A percentile compares a stretch with the other conserved stretches of the same genome.
These are phyloP conservation scores for Oithona nana DNA, from an alignment of 2,888 invertebrate species.

Conservation along the genomic window DNA sequence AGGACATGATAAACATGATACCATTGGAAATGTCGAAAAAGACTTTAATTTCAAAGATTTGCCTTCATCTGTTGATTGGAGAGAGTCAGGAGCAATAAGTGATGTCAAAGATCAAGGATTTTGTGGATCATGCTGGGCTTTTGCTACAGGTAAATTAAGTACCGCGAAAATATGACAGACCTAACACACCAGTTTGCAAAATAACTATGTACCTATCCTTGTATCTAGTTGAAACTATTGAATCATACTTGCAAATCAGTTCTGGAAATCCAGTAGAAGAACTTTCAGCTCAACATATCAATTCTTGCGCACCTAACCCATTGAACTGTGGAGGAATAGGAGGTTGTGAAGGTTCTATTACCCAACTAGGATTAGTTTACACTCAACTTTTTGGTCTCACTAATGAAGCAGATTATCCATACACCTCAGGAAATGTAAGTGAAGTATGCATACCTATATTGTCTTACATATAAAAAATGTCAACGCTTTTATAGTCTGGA, in stretches of 20 bases:
- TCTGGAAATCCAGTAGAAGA: neutral
- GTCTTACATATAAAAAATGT: too few species aligned
- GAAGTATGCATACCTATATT: neutral
- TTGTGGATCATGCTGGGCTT: conserved; percentile 38
- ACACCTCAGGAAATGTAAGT: neutral
- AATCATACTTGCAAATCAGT: conserved; percentile 4
- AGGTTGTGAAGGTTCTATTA: conserved; percentile 13
- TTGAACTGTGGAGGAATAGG: conserved; percentile 11
- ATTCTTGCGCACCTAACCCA: conserved; percentile 12
- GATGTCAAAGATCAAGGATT: conserved; percentile 29
- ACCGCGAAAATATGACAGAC: too few species aligned
- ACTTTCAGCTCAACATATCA: conserved; percentile 12
- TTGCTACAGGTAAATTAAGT: conserved; percentile 31
- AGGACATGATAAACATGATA: neutral
- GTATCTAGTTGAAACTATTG: conserved; percentile 25
- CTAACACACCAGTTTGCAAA: too few species aligned
- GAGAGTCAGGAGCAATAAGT: conserved; percentile 27
- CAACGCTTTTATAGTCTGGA: neutral
- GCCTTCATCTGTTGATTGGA: conserved; percentile 28
- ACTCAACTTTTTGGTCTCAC: conserved; percentile 10
- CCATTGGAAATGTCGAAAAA: neutral
- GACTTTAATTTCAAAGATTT: conserved; percentile 16
- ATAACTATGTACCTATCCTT: too few species aligned
- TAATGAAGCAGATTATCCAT: conserved; percentile 9
- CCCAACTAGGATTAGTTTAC: conserved; percentile 12